phyloP scores from a whole-genome alignment of 2,797 vertebrate species.

The Urosaurus nigricauda region DNA sequence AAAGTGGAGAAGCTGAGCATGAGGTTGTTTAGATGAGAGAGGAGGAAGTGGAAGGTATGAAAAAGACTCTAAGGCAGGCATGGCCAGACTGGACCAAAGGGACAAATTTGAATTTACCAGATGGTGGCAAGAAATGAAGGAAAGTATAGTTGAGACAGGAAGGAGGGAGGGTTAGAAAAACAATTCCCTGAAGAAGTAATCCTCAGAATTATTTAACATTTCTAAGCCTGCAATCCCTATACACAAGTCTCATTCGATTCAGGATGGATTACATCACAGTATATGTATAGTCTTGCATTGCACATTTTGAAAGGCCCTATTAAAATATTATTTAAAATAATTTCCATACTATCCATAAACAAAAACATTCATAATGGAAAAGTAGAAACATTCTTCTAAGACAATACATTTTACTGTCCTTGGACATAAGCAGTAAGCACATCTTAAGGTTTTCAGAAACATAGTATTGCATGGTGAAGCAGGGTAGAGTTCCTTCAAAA shows the following conservation, averaged over 20 bases:
- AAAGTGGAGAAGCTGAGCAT: slow-evolving; percentile 31
- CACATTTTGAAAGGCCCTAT: neutral
- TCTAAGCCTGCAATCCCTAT: neutral
- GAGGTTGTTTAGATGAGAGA: slow-evolving; percentile 46
- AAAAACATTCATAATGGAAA: slow-evolving; percentile 6
- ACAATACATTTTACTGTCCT: neutral
- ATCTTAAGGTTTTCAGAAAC: neutral
- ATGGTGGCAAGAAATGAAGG: slow-evolving; percentile 56
- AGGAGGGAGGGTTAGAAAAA: slow-evolving; percentile 19
- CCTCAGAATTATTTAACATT: slow-evolving; percentile 37
- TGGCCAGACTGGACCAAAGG: slow-evolving; percentile 35
- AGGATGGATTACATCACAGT: neutral
- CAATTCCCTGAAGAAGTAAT: slow-evolving; percentile 31
- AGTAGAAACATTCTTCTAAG: neutral
- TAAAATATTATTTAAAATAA: neutral
- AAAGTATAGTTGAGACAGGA: slow-evolving; percentile 20
- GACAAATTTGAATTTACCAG: slow-evolving; percentile 62
- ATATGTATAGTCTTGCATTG: neutral
- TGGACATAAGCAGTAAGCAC: no score
- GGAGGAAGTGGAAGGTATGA: slow-evolving; percentile 35
- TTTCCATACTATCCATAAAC: slow-evolving; percentile 3
- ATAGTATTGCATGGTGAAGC: no score
- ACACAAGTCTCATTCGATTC: neutral
- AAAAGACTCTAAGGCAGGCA: slow-evolving; percentile 44
- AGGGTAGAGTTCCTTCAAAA: no score